Conservation (phyloP, 2,888 invertebrate genomes). For the Drosophila paracracens region DNA sequence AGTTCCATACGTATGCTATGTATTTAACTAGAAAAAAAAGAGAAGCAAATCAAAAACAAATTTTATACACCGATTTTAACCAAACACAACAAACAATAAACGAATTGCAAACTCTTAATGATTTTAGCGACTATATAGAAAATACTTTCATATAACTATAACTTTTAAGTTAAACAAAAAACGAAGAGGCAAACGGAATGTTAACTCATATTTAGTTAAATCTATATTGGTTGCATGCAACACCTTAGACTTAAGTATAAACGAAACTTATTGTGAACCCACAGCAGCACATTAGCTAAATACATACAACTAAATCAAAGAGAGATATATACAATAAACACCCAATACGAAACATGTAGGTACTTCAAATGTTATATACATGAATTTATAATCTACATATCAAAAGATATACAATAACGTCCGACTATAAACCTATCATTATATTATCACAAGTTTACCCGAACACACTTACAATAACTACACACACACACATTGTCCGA, state of each 20-base stretch:
- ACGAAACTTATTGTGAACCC: slow-evolving; percentile 17
- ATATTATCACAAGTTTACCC: slow-evolving; percentile 15
- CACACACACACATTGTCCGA: slow-evolving; percentile 25
- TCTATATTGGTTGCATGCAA: slow-evolving; percentile 20
- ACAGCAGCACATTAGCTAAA: slow-evolving; percentile 26
- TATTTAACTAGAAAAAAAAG: slow-evolving; percentile 30
- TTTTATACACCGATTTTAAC: slow-evolving; percentile 83
- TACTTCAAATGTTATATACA: slow-evolving; percentile 35
- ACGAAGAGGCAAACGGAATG: slow-evolving; percentile 14
- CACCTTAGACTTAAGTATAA: slow-evolving; percentile 9
- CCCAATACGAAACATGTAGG: slow-evolving; percentile 23
- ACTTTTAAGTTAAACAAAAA: slow-evolving; percentile 49
- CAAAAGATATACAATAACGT: slow-evolving; percentile 40
- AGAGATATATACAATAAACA: slow-evolving; percentile 10
- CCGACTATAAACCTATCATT: slow-evolving; percentile 29
- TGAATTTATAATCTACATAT: slow-evolving; percentile 43
- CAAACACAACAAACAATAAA: slow-evolving; percentile 52
- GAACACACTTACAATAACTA: slow-evolving; percentile 5
- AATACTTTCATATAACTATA: slow-evolving; percentile 26
- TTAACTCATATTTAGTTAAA: slow-evolving; percentile 24
- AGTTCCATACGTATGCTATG: slow-evolving; percentile 23
- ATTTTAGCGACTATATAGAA: slow-evolving; percentile 53
- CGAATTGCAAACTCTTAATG: slow-evolving; percentile 66
- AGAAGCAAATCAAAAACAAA: slow-evolving; percentile 56
- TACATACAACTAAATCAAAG: background rate